Evolutionary conservation across 2,888 invertebrate genomes (phyloP).

Genomic region (Megaustenia siamemsis): DNA sequence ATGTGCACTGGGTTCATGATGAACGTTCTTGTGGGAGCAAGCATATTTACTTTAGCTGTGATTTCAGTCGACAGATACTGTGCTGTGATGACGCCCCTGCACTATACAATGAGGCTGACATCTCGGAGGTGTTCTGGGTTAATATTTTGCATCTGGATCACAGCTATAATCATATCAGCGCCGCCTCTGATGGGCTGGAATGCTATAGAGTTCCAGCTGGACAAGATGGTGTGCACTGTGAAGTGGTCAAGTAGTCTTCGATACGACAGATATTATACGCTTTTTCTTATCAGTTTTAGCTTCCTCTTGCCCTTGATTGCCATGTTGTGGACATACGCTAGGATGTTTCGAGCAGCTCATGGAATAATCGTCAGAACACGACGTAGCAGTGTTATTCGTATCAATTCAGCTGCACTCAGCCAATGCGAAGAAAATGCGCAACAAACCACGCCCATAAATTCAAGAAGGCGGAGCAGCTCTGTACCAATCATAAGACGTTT

Average conservation of each 20-base stretch:
- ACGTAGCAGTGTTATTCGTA: conserved; percentile 81
- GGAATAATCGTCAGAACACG: conserved; percentile 86
- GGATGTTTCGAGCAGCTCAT: conserved; percentile 86
- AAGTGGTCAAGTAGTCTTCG: conserved; percentile 68
- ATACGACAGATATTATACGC: conserved; percentile 77
- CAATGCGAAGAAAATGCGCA: conserved; percentile 58
- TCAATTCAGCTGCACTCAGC: conserved; percentile 51
- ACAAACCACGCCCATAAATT: conserved; percentile 63
- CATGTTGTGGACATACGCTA: conserved; percentile 86
- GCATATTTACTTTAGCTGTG: conserved; percentile 84
- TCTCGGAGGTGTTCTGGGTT: conserved; percentile 80
- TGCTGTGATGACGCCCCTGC: conserved; percentile 85
- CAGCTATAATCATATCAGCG: conserved; percentile 79
- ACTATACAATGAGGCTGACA: conserved; percentile 83
- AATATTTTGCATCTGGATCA: conserved; percentile 80
- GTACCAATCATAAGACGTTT: conserved; percentile 81
- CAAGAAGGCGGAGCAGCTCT: conserved; percentile 67
- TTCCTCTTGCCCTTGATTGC: conserved; percentile 82
- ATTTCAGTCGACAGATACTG: conserved; percentile 86
- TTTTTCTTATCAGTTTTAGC: conserved; percentile 80
- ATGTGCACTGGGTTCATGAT: conserved; percentile 85
- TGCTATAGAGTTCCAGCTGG: conserved; percentile 69
- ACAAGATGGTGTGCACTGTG: conserved; percentile 74
- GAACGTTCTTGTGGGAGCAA: conserved; percentile 83
- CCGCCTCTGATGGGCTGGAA: conserved; percentile 78